Conservation (phyloP, 2,113 vertebrate species). For the Variabilichromis moorii region DNA sequence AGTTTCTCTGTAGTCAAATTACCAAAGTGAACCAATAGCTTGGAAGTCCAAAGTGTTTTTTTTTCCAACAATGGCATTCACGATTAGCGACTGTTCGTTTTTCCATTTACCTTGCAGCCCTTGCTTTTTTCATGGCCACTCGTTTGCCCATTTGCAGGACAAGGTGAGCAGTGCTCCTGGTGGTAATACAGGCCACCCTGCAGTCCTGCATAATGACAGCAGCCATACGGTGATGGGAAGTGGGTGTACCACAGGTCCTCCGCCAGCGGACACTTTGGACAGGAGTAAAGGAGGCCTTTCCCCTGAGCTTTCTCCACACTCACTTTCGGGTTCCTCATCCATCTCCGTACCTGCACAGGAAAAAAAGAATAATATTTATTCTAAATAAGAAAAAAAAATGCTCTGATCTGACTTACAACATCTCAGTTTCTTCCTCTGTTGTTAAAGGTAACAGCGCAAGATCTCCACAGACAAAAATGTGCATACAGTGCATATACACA, state of each 20-base stretch:
- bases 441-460: background rate
- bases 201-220: constrained; percentile 70
- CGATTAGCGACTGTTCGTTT: background rate
- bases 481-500: background rate
- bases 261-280: constrained; percentile 73
- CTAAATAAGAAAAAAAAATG: background rate
- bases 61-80: background rate
- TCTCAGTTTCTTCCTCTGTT: background rate
- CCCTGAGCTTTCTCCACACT: constrained; percentile 82
- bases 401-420: background rate
- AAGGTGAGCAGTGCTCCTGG: constrained; percentile 67
- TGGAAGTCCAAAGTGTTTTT: background rate
- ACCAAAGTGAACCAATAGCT: background rate
- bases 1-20: background rate
- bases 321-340: constrained; percentile 90
- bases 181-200: constrained; percentile 63
- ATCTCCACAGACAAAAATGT: background rate
- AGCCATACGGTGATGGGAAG: constrained; percentile 74
- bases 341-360: constrained; percentile 80
- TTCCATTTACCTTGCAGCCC: constrained; percentile 76
- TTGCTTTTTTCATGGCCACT: constrained; percentile 72
- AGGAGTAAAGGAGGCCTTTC: constrained; percentile 74
- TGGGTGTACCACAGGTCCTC: constrained; percentile 76
- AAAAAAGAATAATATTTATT: background rate
- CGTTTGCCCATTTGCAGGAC: constrained; percentile 58